Base-by-base conservation (phyloP, 2,797 vertebrate species). In the Enteromius unitaeniatus region DNA sequence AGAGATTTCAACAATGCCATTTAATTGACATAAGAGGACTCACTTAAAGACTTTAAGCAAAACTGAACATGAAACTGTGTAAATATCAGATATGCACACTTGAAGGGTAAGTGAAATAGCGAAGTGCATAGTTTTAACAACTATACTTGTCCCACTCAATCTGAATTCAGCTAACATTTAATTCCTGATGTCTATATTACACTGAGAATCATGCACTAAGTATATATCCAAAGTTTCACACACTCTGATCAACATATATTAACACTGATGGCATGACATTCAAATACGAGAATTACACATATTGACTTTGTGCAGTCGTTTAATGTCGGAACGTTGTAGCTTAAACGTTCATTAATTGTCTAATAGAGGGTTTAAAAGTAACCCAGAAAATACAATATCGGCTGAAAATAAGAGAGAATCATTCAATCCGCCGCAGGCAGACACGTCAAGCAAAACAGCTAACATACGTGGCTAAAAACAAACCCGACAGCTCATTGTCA, bases 401-500 rank as follows among this genome's bases (percentile, higher is more conserved):
- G 55, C 34, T 23, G 34, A 21, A 42, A 78, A 78, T 37, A 82
- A 0, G 40, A 23, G 1, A 58, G 40, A 6, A 14, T 19, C n/a
- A 51, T 83, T 78, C 6, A 58, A 51, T 26, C 51, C 19, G 49
- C 73, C 37, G 6, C 19, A 60, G 49, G 4, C 2, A n/a, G 45
- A 77, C 47, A 58, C 23, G 62, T 77, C 73, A 58, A 78, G 75
- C 82, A 49, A 70, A 77, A 60, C 64, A 60, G 82, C 82, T 83
- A 42, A 42, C 42, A 42, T 42, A 78, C 19, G 53, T 40, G 42
- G 67, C 40, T 49, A 78, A 70, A 78, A 78, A 84, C 53, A 78
- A 84, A 84, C 67, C 7, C 9, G 49, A 42, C n/a, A 53, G 37
- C 26, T 13, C 13, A 23, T 2, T 4, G 5, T 19, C 28, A 13